A percentile compares a stretch with the other conserved stretches of the same genome.
Conservation (phyloP, 2,888 invertebrate genomes). For the Zonitis immaculata region DNA sequence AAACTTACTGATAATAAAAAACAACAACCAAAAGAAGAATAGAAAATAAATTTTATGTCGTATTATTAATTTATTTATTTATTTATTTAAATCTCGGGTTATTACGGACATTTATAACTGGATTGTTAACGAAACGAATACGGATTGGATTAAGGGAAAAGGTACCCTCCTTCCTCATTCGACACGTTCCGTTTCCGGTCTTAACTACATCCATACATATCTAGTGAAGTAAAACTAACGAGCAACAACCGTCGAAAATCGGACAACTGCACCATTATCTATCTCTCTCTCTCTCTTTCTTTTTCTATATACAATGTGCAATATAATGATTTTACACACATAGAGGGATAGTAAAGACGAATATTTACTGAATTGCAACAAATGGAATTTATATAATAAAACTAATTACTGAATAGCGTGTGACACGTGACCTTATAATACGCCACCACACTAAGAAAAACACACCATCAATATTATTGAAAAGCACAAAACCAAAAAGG, state of each 20-base stretch:
- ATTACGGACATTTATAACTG: too few species aligned
- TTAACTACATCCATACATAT: conserved; percentile 31
- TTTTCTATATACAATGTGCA: too few species aligned
- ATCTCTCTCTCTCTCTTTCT: too few species aligned
- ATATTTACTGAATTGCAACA: conserved; percentile 24
- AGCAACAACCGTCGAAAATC: conserved; percentile 28
- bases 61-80: too few species aligned
- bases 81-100: too few species aligned
- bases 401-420: conserved; percentile 41
- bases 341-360: too few species aligned
- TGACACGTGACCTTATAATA: conserved; percentile 37
- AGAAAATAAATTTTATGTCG: too few species aligned
- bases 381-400: conserved; percentile 37
- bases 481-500: too few species aligned
- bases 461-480: conserved; percentile 4
- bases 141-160: background rate
- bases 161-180: conserved; percentile 13
- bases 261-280: conserved; percentile 1
- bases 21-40: too few species aligned
- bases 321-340: too few species aligned
- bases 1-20: conserved; percentile 15
- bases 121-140: background rate
- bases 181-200: conserved; percentile 31
- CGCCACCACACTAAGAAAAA: conserved; percentile 18
- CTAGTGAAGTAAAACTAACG: conserved; percentile 33